These are phyloP conservation scores for Julus scanicus DNA, from an alignment of 2,888 invertebrate species.

Conservation along the genomic window DNA sequence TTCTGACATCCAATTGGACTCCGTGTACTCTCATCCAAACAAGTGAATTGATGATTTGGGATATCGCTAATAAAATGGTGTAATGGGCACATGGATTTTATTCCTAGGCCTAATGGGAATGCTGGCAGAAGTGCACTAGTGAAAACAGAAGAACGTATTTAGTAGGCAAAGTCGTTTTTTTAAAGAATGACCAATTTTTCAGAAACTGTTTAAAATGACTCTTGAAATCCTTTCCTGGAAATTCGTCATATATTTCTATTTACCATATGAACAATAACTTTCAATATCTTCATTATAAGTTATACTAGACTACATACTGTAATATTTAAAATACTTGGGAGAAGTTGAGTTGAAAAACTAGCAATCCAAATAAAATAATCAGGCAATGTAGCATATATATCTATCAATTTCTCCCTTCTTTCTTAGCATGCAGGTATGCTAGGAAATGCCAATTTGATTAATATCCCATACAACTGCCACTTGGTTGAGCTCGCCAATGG, in stretches of 20 bases:
- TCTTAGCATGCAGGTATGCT: constrained; percentile 15
- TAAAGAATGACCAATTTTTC: no score
- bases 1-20: constrained; percentile 50
- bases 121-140: neutral
- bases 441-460: neutral
- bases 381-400: neutral
- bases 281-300: neutral
- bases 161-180: no score
- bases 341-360: neutral
- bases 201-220: no score
- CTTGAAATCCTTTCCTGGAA: neutral
- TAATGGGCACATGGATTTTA: constrained; percentile 5
- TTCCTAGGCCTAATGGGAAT: neutral
- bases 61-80: constrained; percentile 36
- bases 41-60: constrained; percentile 32
- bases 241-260: neutral
- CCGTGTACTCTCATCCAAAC: constrained; percentile 27
- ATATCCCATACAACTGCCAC: constrained; percentile 33
- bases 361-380: neutral
- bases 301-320: neutral
- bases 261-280: neutral
- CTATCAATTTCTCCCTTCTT: constrained; percentile 24
- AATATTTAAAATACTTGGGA: neutral
- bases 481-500: constrained; percentile 25
- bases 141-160: neutral